A percentile compares a stretch with the other conserved stretches of the same genome.
phyloP scores from a whole-genome alignment of 2,888 invertebrate genomes.

The Stenolophus ochropezus region DNA sequence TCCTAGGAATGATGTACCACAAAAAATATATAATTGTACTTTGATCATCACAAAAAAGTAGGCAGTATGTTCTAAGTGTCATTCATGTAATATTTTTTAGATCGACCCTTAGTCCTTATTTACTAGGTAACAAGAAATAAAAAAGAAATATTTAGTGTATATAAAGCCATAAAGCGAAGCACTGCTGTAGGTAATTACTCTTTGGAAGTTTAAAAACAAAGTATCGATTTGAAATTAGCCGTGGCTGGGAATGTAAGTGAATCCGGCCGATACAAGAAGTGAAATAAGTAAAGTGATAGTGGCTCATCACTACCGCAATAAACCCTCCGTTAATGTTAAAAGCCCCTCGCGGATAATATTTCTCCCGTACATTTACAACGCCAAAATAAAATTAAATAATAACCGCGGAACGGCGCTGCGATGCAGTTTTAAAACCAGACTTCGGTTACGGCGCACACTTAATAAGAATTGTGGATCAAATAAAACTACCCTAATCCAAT shows the following conservation, averaged over 20 bases:
- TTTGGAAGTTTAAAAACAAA: background rate
- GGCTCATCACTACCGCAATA: constrained; percentile 37
- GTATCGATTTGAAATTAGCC: constrained; percentile 29
- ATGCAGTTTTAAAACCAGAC: constrained; percentile 19
- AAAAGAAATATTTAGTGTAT: background rate
- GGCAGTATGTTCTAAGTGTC: too few relatives aligned
- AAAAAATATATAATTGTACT: too few relatives aligned
- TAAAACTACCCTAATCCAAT: constrained; percentile 32
- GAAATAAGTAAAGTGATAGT: constrained; percentile 43
- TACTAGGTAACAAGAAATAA: background rate
- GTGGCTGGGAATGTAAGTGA: background rate
- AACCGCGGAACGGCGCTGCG: constrained; percentile 10
- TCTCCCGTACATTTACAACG: constrained; percentile 53
- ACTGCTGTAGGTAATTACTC: background rate
- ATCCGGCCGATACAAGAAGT: constrained; percentile 8
- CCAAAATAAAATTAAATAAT: constrained; percentile 56
- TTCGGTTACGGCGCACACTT: constrained; percentile 4
- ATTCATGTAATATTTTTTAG: too few relatives aligned
- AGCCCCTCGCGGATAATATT: constrained; percentile 51
- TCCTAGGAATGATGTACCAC: too few relatives aligned
- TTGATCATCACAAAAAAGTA: too few relatives aligned
- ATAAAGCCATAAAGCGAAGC: background rate
- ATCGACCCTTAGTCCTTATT: too few relatives aligned
- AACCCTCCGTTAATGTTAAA: constrained; percentile 47
- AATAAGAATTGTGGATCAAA: constrained; percentile 32